Percentiles rank a stretch among this genome's conserved stretches.
phyloP scores from a whole-genome alignment of 53 echinoderm and acorn worm genomes.

The Echinarachnius parma region DNA sequence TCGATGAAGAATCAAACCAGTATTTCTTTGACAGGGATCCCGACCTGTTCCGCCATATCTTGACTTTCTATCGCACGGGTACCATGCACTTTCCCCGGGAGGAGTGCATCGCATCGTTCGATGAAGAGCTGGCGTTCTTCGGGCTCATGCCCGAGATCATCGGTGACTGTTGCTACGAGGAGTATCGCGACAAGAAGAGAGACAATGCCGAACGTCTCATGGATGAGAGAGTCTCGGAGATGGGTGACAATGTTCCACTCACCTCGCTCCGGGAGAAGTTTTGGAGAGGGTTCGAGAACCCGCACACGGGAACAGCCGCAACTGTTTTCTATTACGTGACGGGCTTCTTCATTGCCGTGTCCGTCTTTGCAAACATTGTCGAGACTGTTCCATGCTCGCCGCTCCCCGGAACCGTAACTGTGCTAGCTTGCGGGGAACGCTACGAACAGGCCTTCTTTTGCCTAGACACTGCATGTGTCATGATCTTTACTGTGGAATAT shows the following conservation, averaged over 20 bases:
- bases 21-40: slow-evolving; percentile 98
- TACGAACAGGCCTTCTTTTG: slow-evolving; percentile 87
- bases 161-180: slow-evolving; percentile 98
- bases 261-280: slow-evolving; percentile 77
- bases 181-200: slow-evolving; percentile 90
- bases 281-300: slow-evolving; percentile 96
- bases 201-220: slow-evolving; percentile 87
- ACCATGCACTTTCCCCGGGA: slow-evolving; percentile 90
- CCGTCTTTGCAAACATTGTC: slow-evolving; percentile 87
- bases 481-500: slow-evolving; percentile 98
- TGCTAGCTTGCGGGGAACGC: slow-evolving; percentile 75
- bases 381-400: slow-evolving; percentile 91
- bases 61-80: slow-evolving; percentile 97
- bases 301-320: slow-evolving; percentile 79
- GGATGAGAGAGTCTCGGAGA: slow-evolving; percentile 91
- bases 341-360: slow-evolving; percentile 97
- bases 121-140: slow-evolving; percentile 93
- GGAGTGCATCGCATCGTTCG: slow-evolving; percentile 91
- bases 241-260: slow-evolving; percentile 66
- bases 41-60: slow-evolving; percentile 88
- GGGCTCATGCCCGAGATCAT: slow-evolving; percentile 98
- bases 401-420: slow-evolving; percentile 78
- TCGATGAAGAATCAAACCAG: slow-evolving; percentile 84
- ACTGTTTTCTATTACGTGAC: slow-evolving; percentile 96
- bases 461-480: slow-evolving; percentile 95